phyloP scores from a whole-genome alignment of 2,888 invertebrate genomes.

The Drosophila lutescens region DNA sequence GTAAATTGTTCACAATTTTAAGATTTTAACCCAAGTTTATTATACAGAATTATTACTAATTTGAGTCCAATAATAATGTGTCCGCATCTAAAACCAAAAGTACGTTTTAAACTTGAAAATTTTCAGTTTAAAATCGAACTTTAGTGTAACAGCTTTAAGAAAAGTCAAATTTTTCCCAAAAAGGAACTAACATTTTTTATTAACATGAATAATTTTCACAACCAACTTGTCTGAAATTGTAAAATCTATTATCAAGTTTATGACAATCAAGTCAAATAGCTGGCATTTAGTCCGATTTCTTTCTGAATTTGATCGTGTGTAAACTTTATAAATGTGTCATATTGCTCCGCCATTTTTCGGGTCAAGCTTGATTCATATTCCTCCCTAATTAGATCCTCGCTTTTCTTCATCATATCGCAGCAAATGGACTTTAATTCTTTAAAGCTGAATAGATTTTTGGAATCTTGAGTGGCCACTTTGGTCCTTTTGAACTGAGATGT shows the following conservation, averaged over 20 bases:
- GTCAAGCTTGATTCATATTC: conserved; percentile 13
- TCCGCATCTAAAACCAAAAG: too few species aligned
- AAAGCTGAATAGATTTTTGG: not conserved
- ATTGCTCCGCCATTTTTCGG: conserved; percentile 21
- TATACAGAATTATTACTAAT: too few species aligned
- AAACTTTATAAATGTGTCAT: conserved; percentile 35
- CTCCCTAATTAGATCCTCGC: conserved; percentile 1
- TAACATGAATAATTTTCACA: not conserved
- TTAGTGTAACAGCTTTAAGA: too few species aligned
- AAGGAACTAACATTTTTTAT: not conserved
- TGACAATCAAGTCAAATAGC: conserved; percentile 13
- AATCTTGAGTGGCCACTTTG: not conserved
- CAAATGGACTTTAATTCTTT: conserved; percentile 17
- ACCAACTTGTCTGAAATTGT: not conserved
- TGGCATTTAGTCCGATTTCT: not conserved
- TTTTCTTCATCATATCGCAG: conserved; percentile 4
- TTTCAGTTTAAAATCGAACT: too few species aligned
- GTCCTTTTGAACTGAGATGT: too few species aligned
- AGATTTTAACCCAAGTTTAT: too few species aligned
- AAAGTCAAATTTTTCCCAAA: too few species aligned
- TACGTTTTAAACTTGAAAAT: too few species aligned
- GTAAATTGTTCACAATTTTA: not conserved
- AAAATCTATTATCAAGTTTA: too few species aligned
- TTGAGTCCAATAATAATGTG: too few species aligned
- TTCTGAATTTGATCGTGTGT: conserved; percentile 29